phyloP scores from a whole-genome alignment of 2,113 vertebrate genomes.

The Acrocephalus arundinaceus region DNA sequence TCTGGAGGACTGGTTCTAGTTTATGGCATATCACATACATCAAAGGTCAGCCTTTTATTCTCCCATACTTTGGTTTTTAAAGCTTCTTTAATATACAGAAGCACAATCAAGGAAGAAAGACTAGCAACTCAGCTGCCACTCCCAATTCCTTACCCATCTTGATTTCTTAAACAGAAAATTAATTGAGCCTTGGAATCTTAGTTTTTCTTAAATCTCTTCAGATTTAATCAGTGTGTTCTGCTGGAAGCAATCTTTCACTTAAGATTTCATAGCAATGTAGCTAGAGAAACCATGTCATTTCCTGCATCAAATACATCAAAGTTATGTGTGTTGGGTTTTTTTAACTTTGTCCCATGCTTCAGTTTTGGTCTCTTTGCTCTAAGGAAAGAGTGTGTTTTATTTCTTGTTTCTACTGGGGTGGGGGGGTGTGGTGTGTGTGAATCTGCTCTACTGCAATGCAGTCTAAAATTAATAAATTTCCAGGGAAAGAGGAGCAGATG shows the following conservation, averaged over 20 bases:
- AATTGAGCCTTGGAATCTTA: slow-evolving; percentile 29
- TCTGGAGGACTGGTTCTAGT: slow-evolving; percentile 45
- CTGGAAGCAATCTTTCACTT: slow-evolving; percentile 68
- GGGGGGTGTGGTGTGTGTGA: background rate
- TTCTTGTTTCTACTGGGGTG: background rate
- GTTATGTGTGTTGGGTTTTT: background rate
- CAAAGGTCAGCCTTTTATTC: slow-evolving; percentile 37
- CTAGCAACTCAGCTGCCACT: background rate
- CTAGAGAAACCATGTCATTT: slow-evolving; percentile 31
- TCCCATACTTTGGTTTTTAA: background rate
- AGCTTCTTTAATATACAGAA: slow-evolving; percentile 27
- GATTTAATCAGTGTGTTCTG: slow-evolving; percentile 37
- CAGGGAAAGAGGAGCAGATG: background rate
- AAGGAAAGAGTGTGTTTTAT: background rate
- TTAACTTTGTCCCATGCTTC: background rate
- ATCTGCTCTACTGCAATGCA: background rate
- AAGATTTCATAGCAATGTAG: slow-evolving; percentile 20
- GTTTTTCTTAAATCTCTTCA: slow-evolving; percentile 14
- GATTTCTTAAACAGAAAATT: slow-evolving; percentile 51
- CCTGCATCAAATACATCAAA: slow-evolving; percentile 57
- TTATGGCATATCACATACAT: slow-evolving; percentile 30
- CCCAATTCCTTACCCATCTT: background rate
- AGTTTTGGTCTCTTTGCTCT: background rate
- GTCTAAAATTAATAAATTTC: background rate
- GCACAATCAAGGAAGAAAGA: slow-evolving; percentile 18